Base-by-base conservation (phyloP, 2,797 vertebrate species). In the Megalops cyprinoides region DNA sequence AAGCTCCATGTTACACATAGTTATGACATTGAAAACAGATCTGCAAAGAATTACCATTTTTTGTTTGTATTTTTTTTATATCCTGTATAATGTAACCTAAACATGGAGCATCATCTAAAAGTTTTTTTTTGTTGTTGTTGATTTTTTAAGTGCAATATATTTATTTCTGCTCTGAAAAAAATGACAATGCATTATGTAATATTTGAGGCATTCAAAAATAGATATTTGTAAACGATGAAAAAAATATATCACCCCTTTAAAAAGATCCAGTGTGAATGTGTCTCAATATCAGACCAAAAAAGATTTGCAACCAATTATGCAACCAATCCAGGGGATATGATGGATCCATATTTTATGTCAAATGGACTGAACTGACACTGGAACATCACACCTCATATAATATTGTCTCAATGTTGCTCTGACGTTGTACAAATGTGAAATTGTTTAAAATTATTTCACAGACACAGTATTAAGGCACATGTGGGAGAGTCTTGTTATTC, bases 111-210 rank as follows among this genome's bases (percentile, higher is more conserved):
- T 92, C 92, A 93, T 90, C 87, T 88, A 90, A 93, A 67, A 81
- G 95, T 95, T 93, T 94, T 96, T 97, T 85, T 94, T 92, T 94
- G 93, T 92, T 94, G 28, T 39, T 69, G 76, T 87, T 89, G 86
- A 91, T 94, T 97, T 93, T 96, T 96, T 94, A 98, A 96, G 98
- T 99, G 97, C 98, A 99, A 99, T 99, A 99, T 99, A 99, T 99
- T 99, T 99, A 99, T 99, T 99, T 97, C 95, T 95, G 95, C 94
- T 96, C 94, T 94, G 55, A 25, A 74, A 96, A 96, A 81, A 96
- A 95, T 94, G 93, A 93, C 92, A 93, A 77, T 87, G 95, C 96
- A 88, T 95, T 95, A 96, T 97, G 95, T 97, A 95, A 93, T 94
- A 96, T 96, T 94, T 93, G 93, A 95, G 92, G 90, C 95, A 95